phyloP scores from a whole-genome alignment of 2,797 vertebrate species.

The Echiichthys vipera region DNA sequence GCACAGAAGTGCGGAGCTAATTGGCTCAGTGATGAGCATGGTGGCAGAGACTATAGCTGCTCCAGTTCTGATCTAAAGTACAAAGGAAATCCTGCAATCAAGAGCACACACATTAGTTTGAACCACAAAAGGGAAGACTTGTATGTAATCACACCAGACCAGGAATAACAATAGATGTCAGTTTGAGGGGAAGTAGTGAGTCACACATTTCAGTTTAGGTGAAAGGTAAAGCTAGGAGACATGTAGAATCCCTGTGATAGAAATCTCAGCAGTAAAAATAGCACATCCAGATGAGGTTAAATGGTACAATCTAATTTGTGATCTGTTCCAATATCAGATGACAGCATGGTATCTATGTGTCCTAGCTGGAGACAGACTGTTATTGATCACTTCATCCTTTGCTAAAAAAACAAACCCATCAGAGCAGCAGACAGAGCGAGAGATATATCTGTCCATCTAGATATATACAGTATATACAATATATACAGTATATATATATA shows the following conservation, averaged over 20 bases:
- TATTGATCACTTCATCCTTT: slow-evolving; percentile 55
- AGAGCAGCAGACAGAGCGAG: slow-evolving; percentile 5
- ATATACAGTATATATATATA: too few relatives aligned
- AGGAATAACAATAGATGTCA: not conserved
- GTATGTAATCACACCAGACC: not conserved
- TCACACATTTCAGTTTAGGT: slow-evolving; percentile 8
- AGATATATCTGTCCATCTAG: not conserved
- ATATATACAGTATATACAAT: not conserved
- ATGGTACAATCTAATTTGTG: slow-evolving; percentile 41
- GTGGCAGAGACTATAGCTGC: slow-evolving; percentile 16
- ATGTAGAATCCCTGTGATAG: slow-evolving; percentile 13
- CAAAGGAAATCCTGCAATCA: slow-evolving; percentile 10
- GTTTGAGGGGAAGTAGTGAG: not conserved
- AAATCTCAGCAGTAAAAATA: slow-evolving; percentile 14
- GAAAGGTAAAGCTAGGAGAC: slow-evolving; percentile 2
- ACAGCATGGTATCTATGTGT: slow-evolving; percentile 42
- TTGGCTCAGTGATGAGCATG: slow-evolving; percentile 28
- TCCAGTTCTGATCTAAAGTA: slow-evolving; percentile 37
- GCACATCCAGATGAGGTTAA: slow-evolving; percentile 31
- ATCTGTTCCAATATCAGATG: slow-evolving; percentile 56
- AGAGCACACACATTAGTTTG: slow-evolving; percentile 14
- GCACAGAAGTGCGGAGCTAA: slow-evolving; percentile 32
- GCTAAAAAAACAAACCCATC: slow-evolving; percentile 25
- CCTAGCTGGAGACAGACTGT: slow-evolving; percentile 39
- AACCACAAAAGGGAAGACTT: not conserved